These are phyloP conservation scores for Galago senegalensis DNA, from an alignment of 2,797 vertebrate species.

Conservation along the genomic window DNA sequence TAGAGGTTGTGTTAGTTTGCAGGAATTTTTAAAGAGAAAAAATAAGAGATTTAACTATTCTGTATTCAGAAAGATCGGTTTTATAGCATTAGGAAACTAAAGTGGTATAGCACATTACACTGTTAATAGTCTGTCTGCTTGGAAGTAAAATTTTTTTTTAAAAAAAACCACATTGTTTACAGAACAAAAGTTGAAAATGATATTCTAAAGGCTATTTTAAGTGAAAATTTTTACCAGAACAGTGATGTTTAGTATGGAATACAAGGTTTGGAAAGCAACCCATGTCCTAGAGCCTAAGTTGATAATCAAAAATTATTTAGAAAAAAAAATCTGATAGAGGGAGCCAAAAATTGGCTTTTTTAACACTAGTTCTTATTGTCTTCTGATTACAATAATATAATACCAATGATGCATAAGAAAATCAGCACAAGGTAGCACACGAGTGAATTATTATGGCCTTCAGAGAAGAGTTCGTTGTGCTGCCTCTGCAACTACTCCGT, in stretches of 20 bases:
- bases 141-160: not conserved
- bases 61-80: not conserved
- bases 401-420: not conserved
- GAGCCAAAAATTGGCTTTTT: conserved; percentile 58
- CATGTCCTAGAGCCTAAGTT: not conserved
- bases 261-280: not conserved
- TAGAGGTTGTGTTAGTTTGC: no score
- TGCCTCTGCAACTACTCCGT: not conserved
- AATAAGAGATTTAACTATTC: not conserved
- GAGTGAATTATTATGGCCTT: not conserved
- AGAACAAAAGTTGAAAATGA: not conserved
- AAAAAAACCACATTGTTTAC: not conserved
- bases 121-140: not conserved
- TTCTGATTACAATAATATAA: conserved; percentile 9
- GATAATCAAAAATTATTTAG: conserved; percentile 28
- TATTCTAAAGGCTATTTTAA: not conserved
- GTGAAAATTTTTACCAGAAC: not conserved
- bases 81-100: not conserved
- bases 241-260: not conserved
- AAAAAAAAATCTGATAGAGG: conserved; percentile 32
- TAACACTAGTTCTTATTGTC: not conserved
- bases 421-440: not conserved
- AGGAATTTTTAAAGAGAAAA: not conserved
- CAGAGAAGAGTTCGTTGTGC: not conserved
- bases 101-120: not conserved